Conservation (phyloP, 2,113 vertebrate genomes). For the Anthoscopus minutus region DNA sequence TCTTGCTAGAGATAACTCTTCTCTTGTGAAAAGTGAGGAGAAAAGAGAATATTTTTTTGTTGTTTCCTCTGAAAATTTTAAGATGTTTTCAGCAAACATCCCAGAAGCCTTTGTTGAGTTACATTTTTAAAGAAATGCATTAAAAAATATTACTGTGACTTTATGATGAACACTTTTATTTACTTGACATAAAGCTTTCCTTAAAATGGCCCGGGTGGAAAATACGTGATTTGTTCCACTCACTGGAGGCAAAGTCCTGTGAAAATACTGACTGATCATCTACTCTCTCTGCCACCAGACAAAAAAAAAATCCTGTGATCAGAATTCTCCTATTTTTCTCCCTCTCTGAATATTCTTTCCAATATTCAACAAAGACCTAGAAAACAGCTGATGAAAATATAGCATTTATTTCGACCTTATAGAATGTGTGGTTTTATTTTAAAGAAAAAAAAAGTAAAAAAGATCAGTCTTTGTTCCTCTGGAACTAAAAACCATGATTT, state of each 20-base stretch:
- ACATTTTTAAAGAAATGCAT: neutral
- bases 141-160: neutral
- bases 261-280: neutral
- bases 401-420: neutral
- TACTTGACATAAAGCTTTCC: neutral
- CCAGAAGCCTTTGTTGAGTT: neutral
- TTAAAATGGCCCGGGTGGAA: neutral
- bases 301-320: neutral
- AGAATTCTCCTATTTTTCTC: neutral
- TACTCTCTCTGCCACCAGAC: neutral
- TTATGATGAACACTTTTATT: neutral
- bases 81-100: neutral
- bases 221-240: neutral
- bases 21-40: neutral
- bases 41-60: neutral
- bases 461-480: neutral
- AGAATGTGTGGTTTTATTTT: fast-evolving
- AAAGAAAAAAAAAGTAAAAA: neutral
- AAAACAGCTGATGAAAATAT: neutral
- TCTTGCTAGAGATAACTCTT: neutral
- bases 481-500: neutral
- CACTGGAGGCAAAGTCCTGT: neutral
- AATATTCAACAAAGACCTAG: neutral
- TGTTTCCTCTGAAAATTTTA: neutral
- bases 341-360: neutral